Evolutionary conservation across 2,113 vertebrate genomes (phyloP).

Genomic region (Oncorhynchus kisutch): DNA sequence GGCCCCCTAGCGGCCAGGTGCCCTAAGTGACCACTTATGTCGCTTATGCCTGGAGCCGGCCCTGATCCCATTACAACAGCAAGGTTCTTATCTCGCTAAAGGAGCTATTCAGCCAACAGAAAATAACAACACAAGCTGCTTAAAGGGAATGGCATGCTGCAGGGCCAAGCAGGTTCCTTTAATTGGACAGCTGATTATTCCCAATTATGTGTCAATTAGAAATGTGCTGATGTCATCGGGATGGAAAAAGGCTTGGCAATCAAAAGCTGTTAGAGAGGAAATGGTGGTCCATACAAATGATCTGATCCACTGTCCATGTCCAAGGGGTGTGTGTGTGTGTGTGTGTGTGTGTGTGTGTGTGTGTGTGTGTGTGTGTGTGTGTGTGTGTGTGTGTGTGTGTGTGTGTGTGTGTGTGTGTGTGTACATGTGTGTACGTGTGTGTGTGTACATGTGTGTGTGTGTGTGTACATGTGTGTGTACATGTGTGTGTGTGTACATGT

Average conservation of each 20-base stretch:
- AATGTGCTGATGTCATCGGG: slow-evolving; percentile 62
- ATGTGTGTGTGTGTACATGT: not conserved
- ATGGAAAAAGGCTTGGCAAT: slow-evolving; percentile 54
- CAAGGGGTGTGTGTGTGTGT: slow-evolving; percentile 11
- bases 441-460: not conserved
- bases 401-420: not conserved
- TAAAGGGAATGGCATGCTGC: not conserved
- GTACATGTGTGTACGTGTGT: not conserved
- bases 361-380: not conserved
- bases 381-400: not conserved
- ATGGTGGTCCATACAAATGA: slow-evolving; percentile 53
- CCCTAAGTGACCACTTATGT: too few relatives aligned
- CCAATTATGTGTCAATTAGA: slow-evolving; percentile 68
- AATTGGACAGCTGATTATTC: slow-evolving; percentile 60
- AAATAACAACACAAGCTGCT: not conserved
- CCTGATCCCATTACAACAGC: slow-evolving; percentile 59
- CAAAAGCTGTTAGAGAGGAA: slow-evolving; percentile 49
- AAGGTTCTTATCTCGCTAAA: slow-evolving; percentile 47
- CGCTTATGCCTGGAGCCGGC: too few relatives aligned
- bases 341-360: slow-evolving; percentile 8
- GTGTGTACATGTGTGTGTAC: too few relatives aligned
- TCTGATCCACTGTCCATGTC: slow-evolving; percentile 27
- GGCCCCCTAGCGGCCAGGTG: too few relatives aligned
- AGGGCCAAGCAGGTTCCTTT: slow-evolving; percentile 23
- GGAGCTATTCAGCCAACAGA: slow-evolving; percentile 34